Evolutionary conservation across 2,113 vertebrate genomes (phyloP).

Genomic region (Australoheros scitulus): DNA sequence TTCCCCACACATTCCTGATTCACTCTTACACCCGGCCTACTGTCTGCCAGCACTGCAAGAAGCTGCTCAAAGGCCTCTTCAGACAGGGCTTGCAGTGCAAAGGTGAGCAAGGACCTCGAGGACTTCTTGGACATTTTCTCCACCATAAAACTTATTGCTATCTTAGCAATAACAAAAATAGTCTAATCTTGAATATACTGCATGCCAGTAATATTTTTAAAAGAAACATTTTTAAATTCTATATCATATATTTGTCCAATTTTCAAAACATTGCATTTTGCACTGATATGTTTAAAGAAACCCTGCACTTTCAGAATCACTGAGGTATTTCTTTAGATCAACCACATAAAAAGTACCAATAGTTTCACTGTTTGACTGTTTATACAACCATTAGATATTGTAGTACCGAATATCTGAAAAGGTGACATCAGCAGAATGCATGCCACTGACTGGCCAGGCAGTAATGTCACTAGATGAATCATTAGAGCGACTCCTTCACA

Average conservation of each 20-base stretch:
- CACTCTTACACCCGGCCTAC: constrained; percentile 97
- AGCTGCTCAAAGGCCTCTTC: constrained; percentile 91
- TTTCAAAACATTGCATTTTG: not conserved
- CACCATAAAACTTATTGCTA: not conserved
- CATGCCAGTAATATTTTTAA: not conserved
- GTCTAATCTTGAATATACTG: not conserved
- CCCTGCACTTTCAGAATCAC: not conserved
- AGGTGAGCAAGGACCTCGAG: constrained; percentile 70
- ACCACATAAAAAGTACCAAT: no score
- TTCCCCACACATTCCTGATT: constrained; percentile 96
- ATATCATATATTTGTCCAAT: not conserved
- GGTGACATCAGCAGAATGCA: no score
- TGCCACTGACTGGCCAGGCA: no score
- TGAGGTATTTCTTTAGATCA: no score
- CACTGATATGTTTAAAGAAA: not conserved
- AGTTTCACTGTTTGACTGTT: no score
- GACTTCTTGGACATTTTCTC: not conserved
- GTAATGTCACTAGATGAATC: no score
- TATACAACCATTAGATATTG: no score
- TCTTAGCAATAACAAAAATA: not conserved
- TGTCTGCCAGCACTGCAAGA: constrained; percentile 97
- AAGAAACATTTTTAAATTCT: not conserved
- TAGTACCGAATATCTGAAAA: no score
- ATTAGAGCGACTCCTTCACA: no score
- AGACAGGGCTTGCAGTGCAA: constrained; percentile 90